Conservation (phyloP, 2,113 vertebrate species). For the Gracilinanus agilis region DNA sequence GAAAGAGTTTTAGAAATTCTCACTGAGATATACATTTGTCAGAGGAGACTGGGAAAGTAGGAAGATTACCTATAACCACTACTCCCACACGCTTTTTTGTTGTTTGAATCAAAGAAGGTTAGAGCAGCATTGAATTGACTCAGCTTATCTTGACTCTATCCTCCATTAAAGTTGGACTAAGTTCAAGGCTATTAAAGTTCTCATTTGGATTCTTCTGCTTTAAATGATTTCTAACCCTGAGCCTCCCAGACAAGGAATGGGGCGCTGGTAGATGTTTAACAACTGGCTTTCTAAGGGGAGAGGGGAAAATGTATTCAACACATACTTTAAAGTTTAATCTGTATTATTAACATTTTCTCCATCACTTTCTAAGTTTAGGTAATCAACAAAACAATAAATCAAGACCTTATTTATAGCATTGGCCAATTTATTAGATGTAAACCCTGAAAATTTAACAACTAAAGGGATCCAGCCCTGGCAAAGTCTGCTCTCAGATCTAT, state of each 20-base stretch:
- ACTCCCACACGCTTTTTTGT: neutral
- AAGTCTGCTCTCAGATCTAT: neutral
- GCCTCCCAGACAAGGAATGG: neutral
- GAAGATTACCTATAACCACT: conserved; percentile 89
- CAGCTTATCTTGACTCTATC: neutral
- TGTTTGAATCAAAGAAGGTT: neutral
- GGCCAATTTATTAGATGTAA: neutral
- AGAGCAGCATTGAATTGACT: conserved; percentile 15
- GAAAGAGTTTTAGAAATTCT: conserved; percentile 92
- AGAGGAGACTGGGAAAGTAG: conserved; percentile 89
- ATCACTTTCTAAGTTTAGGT: too few species aligned
- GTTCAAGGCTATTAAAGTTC: neutral
- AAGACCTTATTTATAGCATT: neutral
- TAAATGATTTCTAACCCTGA: neutral
- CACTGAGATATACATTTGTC: conserved; percentile 87
- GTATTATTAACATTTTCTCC: too few species aligned
- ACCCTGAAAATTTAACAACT: neutral
- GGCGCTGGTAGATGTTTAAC: neutral
- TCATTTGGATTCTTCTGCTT: neutral
- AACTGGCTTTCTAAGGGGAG: neutral
- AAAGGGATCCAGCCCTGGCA: neutral
- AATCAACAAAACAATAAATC: neutral
- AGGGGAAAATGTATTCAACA: neutral
- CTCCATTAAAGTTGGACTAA: conserved; percentile 9
- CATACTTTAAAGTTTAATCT: neutral